Evolutionary conservation across 1,140 invertebrate species (phyloP), one percentile per base, ranked within the genome.

Genomic region (Trachymyrmex cornetzi): DNA sequence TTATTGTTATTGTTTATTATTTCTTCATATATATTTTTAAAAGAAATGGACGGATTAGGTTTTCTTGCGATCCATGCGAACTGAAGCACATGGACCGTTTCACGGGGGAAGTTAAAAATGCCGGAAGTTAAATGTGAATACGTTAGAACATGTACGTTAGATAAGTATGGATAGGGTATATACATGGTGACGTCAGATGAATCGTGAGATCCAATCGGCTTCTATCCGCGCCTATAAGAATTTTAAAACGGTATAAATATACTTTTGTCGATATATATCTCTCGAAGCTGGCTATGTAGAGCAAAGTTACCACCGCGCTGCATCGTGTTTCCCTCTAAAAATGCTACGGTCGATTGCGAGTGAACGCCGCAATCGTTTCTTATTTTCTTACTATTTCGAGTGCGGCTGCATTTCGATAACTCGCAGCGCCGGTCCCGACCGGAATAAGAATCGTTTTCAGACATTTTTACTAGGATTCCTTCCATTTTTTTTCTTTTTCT

Each of bases 401-500:
- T 16, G 27, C 14, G 27, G 55, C 55, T 5, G 30, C 50, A 77
- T 84, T 84, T 84, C 80, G 80, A 77, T 77, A 87, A 77, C 50
- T 77, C 64, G 59, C 53, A 12, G 30, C 38, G 27, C 12, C 86
- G 24, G 11, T 14, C 24, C 55, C 53, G 80, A 30, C 48, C 53
- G 63, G 81, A 87, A 87, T 87, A 77, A 87, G 63, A 85, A 85
- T 87, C 50, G 59, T 67, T 86, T 69, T 77, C 50, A 69, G 86
- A 71, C 85, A 87, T 87, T 87, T 87, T 87, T 85, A 85, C 81
- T 82, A 82, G 85, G 22, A 14, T 22, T 34, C 30, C n/a, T 55
- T 72, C 19, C 44, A 19, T 7, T 19, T 14, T 9, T 38, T 7
- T 57, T 27, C 9, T 59, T 34, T 14, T 14, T n/a, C 14, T 34